These are phyloP conservation scores for Tolypeutes matacus DNA, from an alignment of 2,797 vertebrate species.

Conservation along the genomic window DNA sequence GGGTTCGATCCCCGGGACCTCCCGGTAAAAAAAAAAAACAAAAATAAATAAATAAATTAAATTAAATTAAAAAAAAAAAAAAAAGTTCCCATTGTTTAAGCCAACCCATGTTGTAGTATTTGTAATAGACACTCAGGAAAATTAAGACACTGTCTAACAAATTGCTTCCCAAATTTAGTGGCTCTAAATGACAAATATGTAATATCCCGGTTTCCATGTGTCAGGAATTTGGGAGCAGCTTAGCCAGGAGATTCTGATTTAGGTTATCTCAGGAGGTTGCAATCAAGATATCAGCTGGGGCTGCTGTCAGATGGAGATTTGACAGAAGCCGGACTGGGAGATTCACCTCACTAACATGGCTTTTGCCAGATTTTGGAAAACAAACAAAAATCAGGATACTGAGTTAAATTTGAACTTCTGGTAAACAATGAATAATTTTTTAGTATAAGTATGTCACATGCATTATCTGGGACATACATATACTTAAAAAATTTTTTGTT, in stretches of 20 bases:
- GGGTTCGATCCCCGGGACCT: too few species aligned
- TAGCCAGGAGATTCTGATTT: not conserved
- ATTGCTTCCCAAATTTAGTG: not conserved
- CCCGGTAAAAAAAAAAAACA: too few species aligned
- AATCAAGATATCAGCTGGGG: not conserved
- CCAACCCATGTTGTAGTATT: too few species aligned
- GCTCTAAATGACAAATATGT: slow-evolving; percentile 13
- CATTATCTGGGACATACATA: slow-evolving; percentile 30
- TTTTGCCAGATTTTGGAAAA: not conserved
- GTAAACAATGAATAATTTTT: not conserved
- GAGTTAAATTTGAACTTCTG: slow-evolving; percentile 40
- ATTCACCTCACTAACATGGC: not conserved
- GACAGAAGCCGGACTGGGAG: not conserved
- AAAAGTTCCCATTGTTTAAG: too few species aligned
- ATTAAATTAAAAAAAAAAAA: too few species aligned
- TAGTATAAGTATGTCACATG: too few species aligned
- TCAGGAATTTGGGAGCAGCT: not conserved
- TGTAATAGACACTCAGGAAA: too few species aligned
- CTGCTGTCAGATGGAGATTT: slow-evolving; percentile 3
- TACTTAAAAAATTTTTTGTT: not conserved
- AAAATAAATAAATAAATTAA: too few species aligned
- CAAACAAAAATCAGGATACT: not conserved
- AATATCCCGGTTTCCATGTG: not conserved
- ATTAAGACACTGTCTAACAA: not conserved
- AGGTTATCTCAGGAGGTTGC: slow-evolving; percentile 25